These are phyloP conservation scores for Mongoloraphidia duomilia DNA, from an alignment of 2,888 invertebrate species.

Conservation along the genomic window DNA sequence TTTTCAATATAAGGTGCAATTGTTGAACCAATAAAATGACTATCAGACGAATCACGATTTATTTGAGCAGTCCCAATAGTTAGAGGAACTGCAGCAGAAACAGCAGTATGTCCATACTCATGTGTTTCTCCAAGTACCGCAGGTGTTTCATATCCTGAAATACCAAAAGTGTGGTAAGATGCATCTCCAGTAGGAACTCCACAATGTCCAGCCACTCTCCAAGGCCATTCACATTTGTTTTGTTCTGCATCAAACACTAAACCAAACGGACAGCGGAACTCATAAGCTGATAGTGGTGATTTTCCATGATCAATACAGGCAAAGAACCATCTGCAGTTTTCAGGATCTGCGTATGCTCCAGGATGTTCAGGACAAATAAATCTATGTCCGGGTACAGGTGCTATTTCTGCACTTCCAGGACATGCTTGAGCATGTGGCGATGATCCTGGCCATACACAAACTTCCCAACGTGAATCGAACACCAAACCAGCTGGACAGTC, in stretches of 20 bases:
- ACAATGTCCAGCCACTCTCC: conserved; percentile 50
- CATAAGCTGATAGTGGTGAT: conserved; percentile 50
- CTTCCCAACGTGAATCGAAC: conserved; percentile 60
- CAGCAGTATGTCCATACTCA: conserved; percentile 6
- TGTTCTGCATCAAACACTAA: conserved; percentile 58
- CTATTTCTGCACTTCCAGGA: conserved; percentile 64
- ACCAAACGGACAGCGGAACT: conserved; percentile 69
- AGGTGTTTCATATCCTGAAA: conserved; percentile 2
- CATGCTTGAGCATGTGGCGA: conserved; percentile 56
- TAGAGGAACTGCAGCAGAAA: conserved; percentile 1
- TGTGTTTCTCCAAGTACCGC: conserved; percentile 9
- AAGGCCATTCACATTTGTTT: conserved; percentile 66
- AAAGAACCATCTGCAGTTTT: conserved; percentile 74
- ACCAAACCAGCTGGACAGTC: conserved; percentile 65
- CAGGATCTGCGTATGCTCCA: conserved; percentile 69
- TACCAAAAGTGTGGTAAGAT: conserved; percentile 31
- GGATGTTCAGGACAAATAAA: conserved; percentile 49
- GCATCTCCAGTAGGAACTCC: conserved; percentile 35
- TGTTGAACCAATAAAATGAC: no score
- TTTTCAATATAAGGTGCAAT: no score
- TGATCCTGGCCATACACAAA: conserved; percentile 70
- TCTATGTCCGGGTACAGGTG: conserved; percentile 50
- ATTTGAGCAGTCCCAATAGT: not conserved
- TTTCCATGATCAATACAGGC: conserved; percentile 61
- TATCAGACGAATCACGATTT: not conserved